Evolutionary conservation across 2,888 invertebrate species (phyloP), one percentile per base, ranked within the genome.

Genomic region (Silvanus unidentatus): DNA sequence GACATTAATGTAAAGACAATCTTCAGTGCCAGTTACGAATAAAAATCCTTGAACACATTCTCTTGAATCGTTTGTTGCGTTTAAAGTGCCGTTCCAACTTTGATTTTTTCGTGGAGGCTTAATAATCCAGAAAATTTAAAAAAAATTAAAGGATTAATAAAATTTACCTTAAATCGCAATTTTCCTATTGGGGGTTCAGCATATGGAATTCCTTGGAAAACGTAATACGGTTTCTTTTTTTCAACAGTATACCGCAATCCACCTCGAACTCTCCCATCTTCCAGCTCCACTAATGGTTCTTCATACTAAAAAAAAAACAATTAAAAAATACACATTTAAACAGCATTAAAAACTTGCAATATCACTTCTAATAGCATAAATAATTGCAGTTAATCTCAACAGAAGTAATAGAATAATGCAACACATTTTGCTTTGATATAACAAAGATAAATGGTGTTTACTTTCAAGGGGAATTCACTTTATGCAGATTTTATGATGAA

Each of bases 131-230:
- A n/a, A n/a, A n/a, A 5, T 16, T 22, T 42, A 5, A 34, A 34
- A 9, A 38, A 14, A 38, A 37, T 15, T 29, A 36, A 10, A 39
- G 36, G 4, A 16, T 12, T 39, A 22, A 15, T 16, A 15, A 34
- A 12, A 28, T 16, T 10, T 44, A 49, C 48, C 36, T 48, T 34
- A 16, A 48, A 45, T 12, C 48, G 39, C 16, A 39, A 34, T 1
- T 40, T 10, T 1, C 27, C 32, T 11, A 40, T 11, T 8, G 48
- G 48, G 27, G 45, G 40, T 40, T 48, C 43, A 11, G 48, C 45
- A 34, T 48, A 48, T 13, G 45, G 43, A 14, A 45, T 40, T 29
- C 48, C 48, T 40, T 40, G 36, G 22, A 47, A 47, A n/a, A 11
- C 37, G 22, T 36, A 42, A 36, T 41, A 47, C 6, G 40, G 2